phyloP scores from a whole-genome alignment of 2,113 vertebrate species.

The Charina bottae region DNA sequence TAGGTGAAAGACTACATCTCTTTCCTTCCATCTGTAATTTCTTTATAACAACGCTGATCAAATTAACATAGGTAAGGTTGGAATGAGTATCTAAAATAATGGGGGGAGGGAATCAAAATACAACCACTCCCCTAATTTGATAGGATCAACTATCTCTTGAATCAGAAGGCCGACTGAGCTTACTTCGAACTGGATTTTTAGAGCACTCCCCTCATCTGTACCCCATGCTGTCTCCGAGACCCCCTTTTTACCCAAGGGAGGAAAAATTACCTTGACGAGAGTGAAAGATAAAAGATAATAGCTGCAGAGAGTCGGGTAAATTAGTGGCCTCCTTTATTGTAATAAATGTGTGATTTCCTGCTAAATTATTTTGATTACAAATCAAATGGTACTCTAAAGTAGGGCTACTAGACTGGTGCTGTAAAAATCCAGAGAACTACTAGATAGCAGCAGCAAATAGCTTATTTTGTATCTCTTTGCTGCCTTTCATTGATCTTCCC shows the following conservation, averaged over 20 bases:
- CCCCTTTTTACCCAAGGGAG: background rate
- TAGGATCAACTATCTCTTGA: background rate
- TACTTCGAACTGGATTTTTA: background rate
- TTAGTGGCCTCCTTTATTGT: background rate
- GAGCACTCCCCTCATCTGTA: background rate
- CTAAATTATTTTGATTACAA: background rate
- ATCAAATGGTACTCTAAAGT: background rate
- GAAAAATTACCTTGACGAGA: background rate
- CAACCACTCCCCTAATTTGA: background rate
- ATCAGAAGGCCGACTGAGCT: background rate
- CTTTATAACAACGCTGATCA: background rate
- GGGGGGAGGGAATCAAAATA: background rate
- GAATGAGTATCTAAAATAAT: background rate
- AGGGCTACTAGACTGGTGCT: background rate
- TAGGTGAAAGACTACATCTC: background rate
- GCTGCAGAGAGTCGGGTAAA: background rate
- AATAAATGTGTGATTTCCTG: background rate
- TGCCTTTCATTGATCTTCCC: background rate
- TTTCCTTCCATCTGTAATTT: background rate
- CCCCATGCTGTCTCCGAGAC: background rate
- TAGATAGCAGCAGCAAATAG: background rate
- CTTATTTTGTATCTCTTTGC: background rate
- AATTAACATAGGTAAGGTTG: background rate
- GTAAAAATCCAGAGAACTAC: background rate
- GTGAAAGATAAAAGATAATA: background rate